A percentile compares a stretch with the other conserved stretches of the same genome.
Evolutionary conservation across 2,797 vertebrate species (phyloP).

Genomic region (Myoxocephalus aenaeus): DNA sequence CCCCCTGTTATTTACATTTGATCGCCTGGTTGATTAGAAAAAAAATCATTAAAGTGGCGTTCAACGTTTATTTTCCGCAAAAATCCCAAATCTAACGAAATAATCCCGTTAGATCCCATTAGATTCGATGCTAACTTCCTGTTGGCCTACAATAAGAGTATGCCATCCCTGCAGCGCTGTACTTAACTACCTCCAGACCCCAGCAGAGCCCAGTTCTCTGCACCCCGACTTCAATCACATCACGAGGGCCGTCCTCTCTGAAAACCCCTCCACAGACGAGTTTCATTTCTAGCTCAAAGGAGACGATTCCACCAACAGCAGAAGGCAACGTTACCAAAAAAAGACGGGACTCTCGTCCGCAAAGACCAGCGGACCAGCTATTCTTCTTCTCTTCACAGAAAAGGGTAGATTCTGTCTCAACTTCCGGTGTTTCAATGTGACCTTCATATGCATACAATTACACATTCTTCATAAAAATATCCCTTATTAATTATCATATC

Average conservation of each 20-base stretch:
- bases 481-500: too few species aligned
- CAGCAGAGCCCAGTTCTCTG: constrained; percentile 37
- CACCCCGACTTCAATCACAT: constrained; percentile 47
- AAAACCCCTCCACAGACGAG: constrained; percentile 60
- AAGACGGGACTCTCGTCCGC: constrained; percentile 29
- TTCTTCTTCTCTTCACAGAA: too few species aligned
- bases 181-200: constrained; percentile 69
- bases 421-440: too few species aligned
- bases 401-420: too few species aligned
- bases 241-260: constrained; percentile 1
- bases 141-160: not conserved
- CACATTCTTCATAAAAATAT: too few species aligned
- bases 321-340: constrained; percentile 49
- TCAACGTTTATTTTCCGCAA: too few species aligned
- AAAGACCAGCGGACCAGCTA: too few species aligned
- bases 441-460: too few species aligned
- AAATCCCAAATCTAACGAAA: too few species aligned
- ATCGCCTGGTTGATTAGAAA: too few species aligned
- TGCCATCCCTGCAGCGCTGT: not conserved
- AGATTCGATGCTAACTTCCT: not conserved
- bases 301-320: constrained; percentile 68
- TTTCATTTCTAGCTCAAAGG: constrained; percentile 69
- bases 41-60: too few species aligned
- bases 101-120: not conserved
- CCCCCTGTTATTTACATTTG: not conserved